Evolutionary conservation across 2,888 invertebrate species (phyloP).

Genomic region (Drepanosiphum platanoidis): DNA sequence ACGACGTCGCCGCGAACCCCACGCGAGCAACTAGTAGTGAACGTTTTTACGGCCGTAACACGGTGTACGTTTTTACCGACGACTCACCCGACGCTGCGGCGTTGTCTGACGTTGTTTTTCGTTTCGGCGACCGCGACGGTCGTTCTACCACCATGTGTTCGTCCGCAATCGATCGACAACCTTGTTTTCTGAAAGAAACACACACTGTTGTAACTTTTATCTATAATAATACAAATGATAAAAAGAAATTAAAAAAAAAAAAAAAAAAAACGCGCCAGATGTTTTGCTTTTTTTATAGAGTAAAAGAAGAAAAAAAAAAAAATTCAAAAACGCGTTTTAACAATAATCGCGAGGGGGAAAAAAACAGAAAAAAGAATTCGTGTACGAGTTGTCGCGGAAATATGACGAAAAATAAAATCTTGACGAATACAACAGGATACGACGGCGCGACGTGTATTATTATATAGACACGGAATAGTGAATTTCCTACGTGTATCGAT

Average conservation of each 20-base stretch:
- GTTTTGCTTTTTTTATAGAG: slow-evolving; percentile 14
- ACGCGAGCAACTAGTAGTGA: too few relatives aligned
- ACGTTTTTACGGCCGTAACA: not conserved
- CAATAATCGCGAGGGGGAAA: too few relatives aligned
- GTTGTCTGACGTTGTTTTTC: not conserved
- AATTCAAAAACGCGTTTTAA: not conserved
- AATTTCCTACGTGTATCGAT: slow-evolving; percentile 4
- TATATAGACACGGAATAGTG: slow-evolving; percentile 2
- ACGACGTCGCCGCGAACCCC: too few relatives aligned
- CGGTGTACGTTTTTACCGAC: not conserved
- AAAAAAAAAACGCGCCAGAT: slow-evolving; percentile 34
- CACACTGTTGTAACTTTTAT: not conserved
- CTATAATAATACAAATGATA: not conserved
- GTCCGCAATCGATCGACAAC: slow-evolving; percentile 37
- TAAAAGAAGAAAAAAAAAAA: not conserved
- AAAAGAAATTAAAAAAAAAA: slow-evolving; percentile 5
- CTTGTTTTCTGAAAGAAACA: slow-evolving; percentile 39
- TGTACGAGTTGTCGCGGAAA: not conserved
- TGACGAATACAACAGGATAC: not conserved
- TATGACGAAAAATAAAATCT: not conserved
- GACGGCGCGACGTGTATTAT: not conserved
- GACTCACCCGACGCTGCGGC: slow-evolving; percentile 13
- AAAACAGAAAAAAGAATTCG: not conserved
- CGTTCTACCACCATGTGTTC: slow-evolving; percentile 14
- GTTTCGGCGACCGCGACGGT: not conserved